Percentiles rank a stretch among this genome's conserved stretches.
Evolutionary conservation across 2,113 vertebrate genomes (phyloP).

Genomic region (Oryzias javanicus): DNA sequence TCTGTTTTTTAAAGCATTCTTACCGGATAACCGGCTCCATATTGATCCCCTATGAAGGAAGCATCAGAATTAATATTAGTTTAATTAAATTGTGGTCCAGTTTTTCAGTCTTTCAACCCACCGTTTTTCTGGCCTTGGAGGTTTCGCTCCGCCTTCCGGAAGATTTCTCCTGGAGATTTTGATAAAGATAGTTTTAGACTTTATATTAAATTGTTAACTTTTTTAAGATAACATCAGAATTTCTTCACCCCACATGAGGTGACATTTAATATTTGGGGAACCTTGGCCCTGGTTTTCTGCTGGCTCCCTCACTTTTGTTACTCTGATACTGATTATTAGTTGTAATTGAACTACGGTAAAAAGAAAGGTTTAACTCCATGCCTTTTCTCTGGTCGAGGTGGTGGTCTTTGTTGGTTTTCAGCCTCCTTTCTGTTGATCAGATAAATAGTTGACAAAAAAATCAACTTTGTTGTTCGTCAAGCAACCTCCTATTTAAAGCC

Average conservation of each 20-base stretch:
- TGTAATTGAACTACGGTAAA: too few species aligned
- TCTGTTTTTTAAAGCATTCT: background rate
- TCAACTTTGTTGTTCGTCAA: background rate
- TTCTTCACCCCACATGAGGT: too few species aligned
- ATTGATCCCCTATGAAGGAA: constrained; percentile 33
- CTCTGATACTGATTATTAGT: too few species aligned
- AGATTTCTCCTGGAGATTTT: background rate
- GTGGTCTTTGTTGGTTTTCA: constrained; percentile 28
- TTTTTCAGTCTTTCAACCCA: background rate
- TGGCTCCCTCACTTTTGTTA: too few species aligned
- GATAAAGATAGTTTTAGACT: background rate
- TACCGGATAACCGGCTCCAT: constrained; percentile 37
- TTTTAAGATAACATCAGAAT: too few species aligned
- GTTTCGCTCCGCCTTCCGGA: constrained; percentile 3
- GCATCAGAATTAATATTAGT: background rate
- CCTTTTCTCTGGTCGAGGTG: too few species aligned
- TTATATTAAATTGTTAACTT: too few species aligned
- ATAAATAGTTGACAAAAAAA: background rate
- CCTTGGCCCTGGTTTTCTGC: too few species aligned
- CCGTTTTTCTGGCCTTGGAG: too few species aligned
- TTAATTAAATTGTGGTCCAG: too few species aligned
- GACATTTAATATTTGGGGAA: too few species aligned
- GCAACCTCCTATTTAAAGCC: background rate
- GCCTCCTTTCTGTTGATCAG: constrained; percentile 10
- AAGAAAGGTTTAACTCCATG: too few species aligned